Evolutionary conservation across 2,797 vertebrate genomes (phyloP), one percentile per base, ranked within the genome.

Genomic region (Poeciliopsis turneri): DNA sequence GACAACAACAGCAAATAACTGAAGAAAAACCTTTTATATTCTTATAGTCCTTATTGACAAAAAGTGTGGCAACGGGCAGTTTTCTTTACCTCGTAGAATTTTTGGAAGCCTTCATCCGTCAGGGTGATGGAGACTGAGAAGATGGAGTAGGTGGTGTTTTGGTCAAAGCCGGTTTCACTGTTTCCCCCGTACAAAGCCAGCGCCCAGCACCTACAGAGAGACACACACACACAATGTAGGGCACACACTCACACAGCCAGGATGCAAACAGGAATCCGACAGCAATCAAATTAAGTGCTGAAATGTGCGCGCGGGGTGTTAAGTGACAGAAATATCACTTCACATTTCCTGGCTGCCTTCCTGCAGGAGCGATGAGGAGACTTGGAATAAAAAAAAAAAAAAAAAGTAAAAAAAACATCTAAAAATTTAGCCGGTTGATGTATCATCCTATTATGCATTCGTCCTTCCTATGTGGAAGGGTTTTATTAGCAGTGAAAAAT

Each of bases 101-200:
- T 97, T 78, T 97, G 96, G 90, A 97, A 97, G 78, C 98, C 98
- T 77, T 98, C 96, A 79, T 99, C 97, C 0, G 98, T 99, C 87
- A 99, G 92, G 1, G 97, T 99, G 91, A 99, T 97, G 86, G 97
- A 98, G 92, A 99, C 97, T 88, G 97, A 98, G 93, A 99, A 99
- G 88, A 99, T 97, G 20, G 97, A 98, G 78, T 98, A 98, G 72
- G 98, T 99, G 85, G 96, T 95, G 92, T 99, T 99, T 86, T 99
- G 97, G 82, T 99, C 97, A 91, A 98, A 99, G 57, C 98, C 98
- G 0, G 97, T 97, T 93, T 99, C 97, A 89, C 96, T 98, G 95
- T 99, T 99, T 87, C 98, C 98, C 91, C 98, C 98, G 79, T 97
- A 98, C 75, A 99, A 92, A 78, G 97, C 97, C 90, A 99, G 91